Base-by-base conservation (phyloP, 2,113 vertebrate genomes). In the Hoplias malabaricus region DNA sequence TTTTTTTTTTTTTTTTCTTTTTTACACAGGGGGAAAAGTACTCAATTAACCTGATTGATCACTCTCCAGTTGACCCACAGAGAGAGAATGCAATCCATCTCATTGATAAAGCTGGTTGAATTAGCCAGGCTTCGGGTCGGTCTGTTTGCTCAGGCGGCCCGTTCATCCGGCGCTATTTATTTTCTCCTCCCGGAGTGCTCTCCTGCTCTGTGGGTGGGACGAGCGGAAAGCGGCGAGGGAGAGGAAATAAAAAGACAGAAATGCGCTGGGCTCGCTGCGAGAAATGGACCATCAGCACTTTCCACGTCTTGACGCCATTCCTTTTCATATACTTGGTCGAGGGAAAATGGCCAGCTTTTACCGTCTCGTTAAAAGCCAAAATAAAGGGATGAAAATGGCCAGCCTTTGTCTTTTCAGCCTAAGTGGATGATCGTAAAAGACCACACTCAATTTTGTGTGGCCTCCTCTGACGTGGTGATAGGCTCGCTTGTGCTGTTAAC, bases 31-130 rank as follows among this genome's bases (percentile, higher is more conserved):
- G 70, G 34, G 19, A 42, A 68, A 69, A 70, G 66, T 50, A 42
- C 79, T 75, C 80, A 81, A 84, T 84, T 84, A 84, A 75, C 67
- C 72, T 81, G 83, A 84, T 82, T 69, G 83, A 84, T 84, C 50
- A 73, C 61, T 27, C 25, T 73, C 53, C 38, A 29, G 40, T 59
- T 79, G 72, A 79, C 79, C 79, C 57, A 4, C 57, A 31, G 66
- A 65, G 69, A 53, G 29, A 5, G 66, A 46, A 48, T 34, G 29
- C 50, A 48, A 84, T 84, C 80, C 83, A 69, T 84, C 83, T 81
- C 76, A 82, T 79, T 79, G 79, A 84, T 82, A 56, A 69, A 84
- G 77, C 72, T 29, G 9, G 13, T 3, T 31, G 54, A 67, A 75
- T 70, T 73, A 78, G 75, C 70, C 29, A 9, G 54, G 65, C 78